phyloP scores from a whole-genome alignment of 2,113 vertebrate genomes.

The Salvelinus fontinalis region DNA sequence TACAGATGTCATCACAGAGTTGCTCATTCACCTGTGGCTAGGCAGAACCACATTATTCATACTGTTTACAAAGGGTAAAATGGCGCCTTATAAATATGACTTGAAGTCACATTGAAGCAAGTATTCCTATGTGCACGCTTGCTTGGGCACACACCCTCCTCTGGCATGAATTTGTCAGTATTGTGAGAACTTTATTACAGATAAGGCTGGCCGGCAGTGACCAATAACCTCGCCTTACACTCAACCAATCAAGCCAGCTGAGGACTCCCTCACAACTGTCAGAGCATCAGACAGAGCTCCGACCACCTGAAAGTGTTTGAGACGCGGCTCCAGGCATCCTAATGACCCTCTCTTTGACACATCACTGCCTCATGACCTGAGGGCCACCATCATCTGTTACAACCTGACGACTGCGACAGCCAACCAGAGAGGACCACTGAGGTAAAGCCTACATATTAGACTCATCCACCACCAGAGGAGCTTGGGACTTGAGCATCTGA shows the following conservation, averaged over 20 bases:
- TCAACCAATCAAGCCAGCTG: constrained; percentile 3
- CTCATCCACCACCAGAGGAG: too few relatives aligned
- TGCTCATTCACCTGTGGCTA: neutral
- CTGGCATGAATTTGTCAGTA: constrained; percentile 36
- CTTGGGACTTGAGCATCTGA: too few relatives aligned
- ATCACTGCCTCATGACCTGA: too few relatives aligned
- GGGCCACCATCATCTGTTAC: too few relatives aligned
- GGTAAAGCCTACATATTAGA: too few relatives aligned
- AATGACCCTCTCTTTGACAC: too few relatives aligned
- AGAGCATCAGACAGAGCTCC: neutral
- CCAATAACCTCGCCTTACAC: neutral
- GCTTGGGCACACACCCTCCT: neutral
- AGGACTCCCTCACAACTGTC: neutral
- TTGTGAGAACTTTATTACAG: constrained; percentile 10
- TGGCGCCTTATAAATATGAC: constrained; percentile 79
- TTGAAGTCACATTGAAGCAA: constrained; percentile 15
- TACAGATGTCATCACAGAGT: neutral
- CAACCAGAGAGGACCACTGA: too few relatives aligned
- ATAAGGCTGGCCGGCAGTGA: neutral
- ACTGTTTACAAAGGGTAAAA: constrained; percentile 82
- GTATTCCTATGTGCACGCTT: constrained; percentile 31
- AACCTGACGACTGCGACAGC: too few relatives aligned
- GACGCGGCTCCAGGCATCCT: too few relatives aligned
- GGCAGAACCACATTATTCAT: constrained; percentile 20
- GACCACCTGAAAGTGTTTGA: neutral